These are phyloP conservation scores for Metopia argyrocephala DNA, from an alignment of 2,888 invertebrate genomes.

Conservation along the genomic window DNA sequence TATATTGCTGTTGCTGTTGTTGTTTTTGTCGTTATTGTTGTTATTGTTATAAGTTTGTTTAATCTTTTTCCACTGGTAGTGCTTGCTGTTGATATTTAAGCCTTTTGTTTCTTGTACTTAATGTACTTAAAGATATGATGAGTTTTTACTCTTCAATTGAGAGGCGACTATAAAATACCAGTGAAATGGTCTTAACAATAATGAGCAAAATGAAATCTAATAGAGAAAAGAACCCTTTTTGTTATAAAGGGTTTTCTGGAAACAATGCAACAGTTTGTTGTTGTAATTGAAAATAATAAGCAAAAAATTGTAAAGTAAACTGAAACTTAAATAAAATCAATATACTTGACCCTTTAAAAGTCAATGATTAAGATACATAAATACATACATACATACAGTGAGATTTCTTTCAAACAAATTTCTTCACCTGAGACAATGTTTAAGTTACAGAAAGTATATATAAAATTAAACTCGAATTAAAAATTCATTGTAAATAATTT, in stretches of 20 bases:
- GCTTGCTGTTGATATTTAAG: conserved; percentile 50
- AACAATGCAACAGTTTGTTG: conserved; percentile 57
- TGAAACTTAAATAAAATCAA: background rate
- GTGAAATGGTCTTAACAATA: conserved; percentile 37
- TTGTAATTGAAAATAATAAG: conserved; percentile 20
- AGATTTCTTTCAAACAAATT: no score
- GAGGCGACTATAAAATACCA: conserved; percentile 51
- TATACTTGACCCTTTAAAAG: background rate
- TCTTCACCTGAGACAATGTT: no score
- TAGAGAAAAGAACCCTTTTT: conserved; percentile 24
- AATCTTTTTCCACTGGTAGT: conserved; percentile 46
- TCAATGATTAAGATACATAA: no score
- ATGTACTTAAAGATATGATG: conserved; percentile 61
- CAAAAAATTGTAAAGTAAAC: conserved; percentile 2
- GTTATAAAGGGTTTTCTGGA: background rate
- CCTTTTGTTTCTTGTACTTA: conserved; percentile 49
- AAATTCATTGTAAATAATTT: no score
- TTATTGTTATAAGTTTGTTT: no score
- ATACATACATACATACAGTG: no score
- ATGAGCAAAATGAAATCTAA: background rate
- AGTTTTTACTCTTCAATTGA: conserved; percentile 51
- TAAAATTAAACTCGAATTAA: no score
- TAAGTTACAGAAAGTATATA: no score
- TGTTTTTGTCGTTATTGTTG: conserved; percentile 11
- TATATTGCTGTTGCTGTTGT: conserved; percentile 33